phyloP scores from a whole-genome alignment of 2,113 vertebrate genomes.

The Sinocyclocheilus maitianheensis region DNA sequence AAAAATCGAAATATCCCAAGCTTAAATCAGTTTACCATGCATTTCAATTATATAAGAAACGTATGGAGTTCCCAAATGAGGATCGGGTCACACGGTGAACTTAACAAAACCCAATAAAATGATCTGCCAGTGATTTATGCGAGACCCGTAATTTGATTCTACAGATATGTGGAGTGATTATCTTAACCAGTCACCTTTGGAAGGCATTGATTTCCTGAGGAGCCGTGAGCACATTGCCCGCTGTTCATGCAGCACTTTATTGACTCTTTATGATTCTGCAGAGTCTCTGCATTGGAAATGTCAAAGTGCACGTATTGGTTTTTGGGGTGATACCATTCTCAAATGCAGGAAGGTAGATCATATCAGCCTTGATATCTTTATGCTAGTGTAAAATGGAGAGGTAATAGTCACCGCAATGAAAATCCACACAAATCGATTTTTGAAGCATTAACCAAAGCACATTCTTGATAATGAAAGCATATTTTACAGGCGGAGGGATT shows the following conservation, averaged over 20 bases:
- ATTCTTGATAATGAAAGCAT: slow-evolving; percentile 1
- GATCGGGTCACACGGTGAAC: not conserved
- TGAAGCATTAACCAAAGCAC: slow-evolving; percentile 9
- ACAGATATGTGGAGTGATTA: slow-evolving; percentile 18
- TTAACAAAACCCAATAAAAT: slow-evolving; percentile 16
- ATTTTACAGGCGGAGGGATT: slow-evolving; percentile 14
- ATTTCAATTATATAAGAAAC: slow-evolving; percentile 1
- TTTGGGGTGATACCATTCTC: slow-evolving; percentile 16
- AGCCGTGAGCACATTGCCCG: not conserved
- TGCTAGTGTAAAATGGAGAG: slow-evolving; percentile 10
- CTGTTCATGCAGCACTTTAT: not conserved
- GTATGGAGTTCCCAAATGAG: not conserved
- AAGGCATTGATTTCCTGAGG: slow-evolving; percentile 27
- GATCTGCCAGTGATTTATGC: slow-evolving; percentile 23
- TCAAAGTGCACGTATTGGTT: slow-evolving; percentile 33
- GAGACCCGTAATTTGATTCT: slow-evolving; percentile 16
- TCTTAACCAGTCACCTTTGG: slow-evolving; percentile 33
- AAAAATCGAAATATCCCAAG: not conserved
- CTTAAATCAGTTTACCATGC: not conserved
- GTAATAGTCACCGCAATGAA: slow-evolving; percentile 22
- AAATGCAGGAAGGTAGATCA: slow-evolving; percentile 12
- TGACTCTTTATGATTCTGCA: slow-evolving; percentile 34
- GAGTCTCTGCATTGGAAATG: slow-evolving; percentile 15
- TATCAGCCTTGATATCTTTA: slow-evolving; percentile 26
- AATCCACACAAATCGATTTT: slow-evolving; percentile 30